Base-by-base conservation (phyloP, 53 echinoderm and acorn worm species). In the Zoroaster sp. region DNA sequence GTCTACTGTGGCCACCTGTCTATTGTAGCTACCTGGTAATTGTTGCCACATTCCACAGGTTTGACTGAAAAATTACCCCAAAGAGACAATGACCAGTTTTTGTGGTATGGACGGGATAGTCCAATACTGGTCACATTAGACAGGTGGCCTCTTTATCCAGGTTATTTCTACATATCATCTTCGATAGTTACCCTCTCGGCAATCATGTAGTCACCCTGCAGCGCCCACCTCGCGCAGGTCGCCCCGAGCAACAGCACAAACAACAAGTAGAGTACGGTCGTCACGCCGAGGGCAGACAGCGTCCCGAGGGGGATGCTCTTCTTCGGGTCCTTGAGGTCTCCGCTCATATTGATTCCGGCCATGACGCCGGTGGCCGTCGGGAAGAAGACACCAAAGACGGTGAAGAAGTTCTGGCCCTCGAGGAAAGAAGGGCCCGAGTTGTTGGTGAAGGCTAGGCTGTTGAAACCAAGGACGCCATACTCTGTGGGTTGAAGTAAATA, bases 331-430 rank as follows among this genome's bases (percentile, higher is more conserved):
- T 93, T 92, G 1, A 97, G 80, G 66, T 97, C 98, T 0, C 98
- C 98, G 47, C 98, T 97, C 98, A 97, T 97, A 83, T 97, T 97
- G 75, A 97, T 97, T 40, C 98, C 98, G 1, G 98, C 98, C 91
- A 95, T 95, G 53, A 97, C 95, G 30, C 98, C 98, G 7, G 98
- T 97, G 4, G 98, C 98, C 32, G 98, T 97, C 5, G 98, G 98
- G 85, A 97, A 97, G 91, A 97, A 97, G 34, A 97, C 95, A 20
- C 98, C 98, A 78, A 97, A 97, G 34, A 97, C 94, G 11, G 95
- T 95, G 69, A 97, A 97, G 98, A 97, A 95, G 73, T 92, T 97
- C 63, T 95, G 92, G 0, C 95, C 94, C 2, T 45, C 49, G 21
- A 83, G 76, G 87, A 94, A 97, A 52, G 87, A 90, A 3, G 98